These are phyloP conservation scores for Lutjanus campechanus DNA, from an alignment of 2,797 vertebrate species.

Conservation along the genomic window DNA sequence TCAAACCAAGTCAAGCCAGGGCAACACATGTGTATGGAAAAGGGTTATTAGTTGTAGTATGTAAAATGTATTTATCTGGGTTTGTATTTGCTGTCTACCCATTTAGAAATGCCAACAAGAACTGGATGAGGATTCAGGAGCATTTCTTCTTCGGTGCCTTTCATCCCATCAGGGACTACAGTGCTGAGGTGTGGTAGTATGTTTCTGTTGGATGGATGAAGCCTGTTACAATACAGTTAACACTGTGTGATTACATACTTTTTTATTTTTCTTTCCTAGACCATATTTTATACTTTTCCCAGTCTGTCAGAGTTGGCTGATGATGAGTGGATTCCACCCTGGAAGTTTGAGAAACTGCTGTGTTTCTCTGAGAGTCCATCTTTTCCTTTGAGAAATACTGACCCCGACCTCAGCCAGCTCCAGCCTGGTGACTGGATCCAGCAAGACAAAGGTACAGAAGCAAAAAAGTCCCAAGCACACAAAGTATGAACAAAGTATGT, in stretches of 20 bases:
- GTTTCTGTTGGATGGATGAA: constrained; percentile 10
- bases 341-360: constrained; percentile 89
- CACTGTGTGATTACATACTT: neutral
- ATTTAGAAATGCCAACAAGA: constrained; percentile 93
- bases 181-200: constrained; percentile 87
- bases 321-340: constrained; percentile 92
- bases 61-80: neutral
- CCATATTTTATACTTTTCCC: constrained; percentile 92
- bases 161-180: constrained; percentile 92
- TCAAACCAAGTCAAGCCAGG: no score
- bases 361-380: constrained; percentile 75
- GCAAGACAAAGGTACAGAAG: constrained; percentile 89
- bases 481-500: no score
- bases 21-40: no score
- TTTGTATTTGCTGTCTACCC: constrained; percentile 18
- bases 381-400: constrained; percentile 82
- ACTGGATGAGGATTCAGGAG: constrained; percentile 95
- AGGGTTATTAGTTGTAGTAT: no score
- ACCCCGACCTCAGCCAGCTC: constrained; percentile 80
- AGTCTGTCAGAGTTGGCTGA: constrained; percentile 92
- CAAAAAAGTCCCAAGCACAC: no score
- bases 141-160: constrained; percentile 96
- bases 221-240: neutral
- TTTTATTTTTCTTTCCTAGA: constrained; percentile 78
- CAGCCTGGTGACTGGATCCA: constrained; percentile 92